Evolutionary conservation across 2,888 invertebrate genomes (phyloP), one percentile per base, ranked within the genome.

Genomic region (Notodonta dromedarius): DNA sequence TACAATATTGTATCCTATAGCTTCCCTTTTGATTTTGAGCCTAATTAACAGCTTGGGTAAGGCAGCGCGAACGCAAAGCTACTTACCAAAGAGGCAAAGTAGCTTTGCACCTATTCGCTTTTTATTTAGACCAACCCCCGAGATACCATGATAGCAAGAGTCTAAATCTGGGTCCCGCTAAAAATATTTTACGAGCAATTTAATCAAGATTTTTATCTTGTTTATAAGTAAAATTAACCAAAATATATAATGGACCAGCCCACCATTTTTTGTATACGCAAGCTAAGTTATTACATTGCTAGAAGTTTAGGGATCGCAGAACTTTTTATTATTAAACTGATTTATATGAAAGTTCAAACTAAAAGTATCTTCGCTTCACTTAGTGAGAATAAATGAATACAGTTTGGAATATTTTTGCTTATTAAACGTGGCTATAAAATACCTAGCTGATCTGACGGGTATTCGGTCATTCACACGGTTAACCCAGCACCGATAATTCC

Each of bases 171-270:
- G 57, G 59, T 64, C 62, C 61, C 70, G 65, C 65, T 59, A 58
- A 74, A 71, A 79, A 80, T 79, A 58, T 78, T 81, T 77, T 71
- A 73, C 71, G 71, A 77, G 80, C 71, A 76, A 76, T 73, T 81
- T 77, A 75, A 80, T 78, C 78, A 80, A 76, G 76, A 77, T 81
- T 63, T 63, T 65, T 68, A 72, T 74, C 74, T 76, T 77, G 73
- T 74, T 77, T 77, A 74, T 71, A 75, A 74, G 66, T 68, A 65
- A 70, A 69, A 67, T 70, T 66, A 66, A 68, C 63, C 56, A 65
- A 73, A 73, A 73, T 66, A 65, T 63, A 59, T 64, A 65, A 69
- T 62, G 57, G 59, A 61, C 56, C 57, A 59, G 56, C 63, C 64
- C 66, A 60, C 63, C 62, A 60, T 67, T 67, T 54, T 66, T 71